Percentiles rank a stretch among this genome's conserved stretches.
These are phyloP conservation scores for Anas bernieri DNA, from an alignment of 2,797 vertebrate genomes.

Conservation along the genomic window DNA sequence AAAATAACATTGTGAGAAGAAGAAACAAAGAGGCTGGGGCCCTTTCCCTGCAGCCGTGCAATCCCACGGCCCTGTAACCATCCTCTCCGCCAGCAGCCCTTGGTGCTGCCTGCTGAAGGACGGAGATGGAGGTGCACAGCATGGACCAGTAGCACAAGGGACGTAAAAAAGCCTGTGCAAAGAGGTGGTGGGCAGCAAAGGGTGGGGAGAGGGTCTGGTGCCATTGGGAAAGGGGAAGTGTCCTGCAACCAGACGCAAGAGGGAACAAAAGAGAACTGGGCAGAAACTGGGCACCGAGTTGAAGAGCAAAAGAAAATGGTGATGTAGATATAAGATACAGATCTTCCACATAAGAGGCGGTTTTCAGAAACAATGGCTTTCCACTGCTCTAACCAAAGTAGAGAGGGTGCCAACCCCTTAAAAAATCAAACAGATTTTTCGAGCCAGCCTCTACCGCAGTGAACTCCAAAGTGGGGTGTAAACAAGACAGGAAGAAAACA, in stretches of 20 bases:
- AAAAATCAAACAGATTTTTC: not conserved
- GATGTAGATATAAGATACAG: too few relatives aligned
- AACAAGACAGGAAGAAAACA: accelerated
- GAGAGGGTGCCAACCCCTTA: too few relatives aligned
- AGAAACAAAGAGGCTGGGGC: not conserved
- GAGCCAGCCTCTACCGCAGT: accelerated
- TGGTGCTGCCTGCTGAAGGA: not conserved
- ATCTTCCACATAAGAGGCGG: not conserved
- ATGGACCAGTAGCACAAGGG: not conserved
- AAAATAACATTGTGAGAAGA: not conserved
- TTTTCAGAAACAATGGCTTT: not conserved
- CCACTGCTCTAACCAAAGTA: too few relatives aligned
- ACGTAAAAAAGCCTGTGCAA: not conserved
- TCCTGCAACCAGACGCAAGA: accelerated
- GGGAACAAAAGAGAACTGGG: accelerated
- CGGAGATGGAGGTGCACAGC: not conserved
- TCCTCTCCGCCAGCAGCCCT: not conserved
- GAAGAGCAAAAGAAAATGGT: not conserved
- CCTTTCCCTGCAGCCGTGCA: not conserved
- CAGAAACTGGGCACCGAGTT: not conserved
- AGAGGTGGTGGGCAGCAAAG: not conserved
- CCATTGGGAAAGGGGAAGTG: not conserved
- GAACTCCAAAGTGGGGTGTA: not conserved
- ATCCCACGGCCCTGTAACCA: accelerated
- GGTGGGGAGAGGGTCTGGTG: not conserved